phyloP scores from a whole-genome alignment of 1,140 invertebrate species.

The Neodiprion fabricii region DNA sequence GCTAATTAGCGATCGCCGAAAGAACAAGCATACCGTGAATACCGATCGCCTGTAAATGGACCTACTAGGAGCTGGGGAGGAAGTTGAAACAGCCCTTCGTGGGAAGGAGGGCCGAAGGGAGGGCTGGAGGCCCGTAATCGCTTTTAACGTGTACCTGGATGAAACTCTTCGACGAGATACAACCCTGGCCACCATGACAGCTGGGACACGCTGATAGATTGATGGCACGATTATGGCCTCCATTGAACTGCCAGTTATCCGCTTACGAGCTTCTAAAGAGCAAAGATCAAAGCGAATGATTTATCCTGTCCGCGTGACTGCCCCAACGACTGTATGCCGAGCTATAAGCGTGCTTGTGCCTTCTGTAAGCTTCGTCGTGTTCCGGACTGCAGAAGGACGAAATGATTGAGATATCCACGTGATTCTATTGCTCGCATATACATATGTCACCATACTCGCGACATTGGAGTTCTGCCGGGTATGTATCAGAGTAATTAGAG shows the following conservation, averaged over 20 bases:
- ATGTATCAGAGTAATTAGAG: not conserved
- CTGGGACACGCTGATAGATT: constrained; percentile 2
- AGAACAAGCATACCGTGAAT: no score
- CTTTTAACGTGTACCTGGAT: not conserved
- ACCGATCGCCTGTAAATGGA: not conserved
- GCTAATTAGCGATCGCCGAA: no score
- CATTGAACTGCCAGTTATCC: constrained; percentile 7
- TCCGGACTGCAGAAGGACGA: constrained; percentile 6
- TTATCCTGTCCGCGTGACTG: not conserved
- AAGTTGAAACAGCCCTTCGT: not conserved
- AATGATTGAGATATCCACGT: not conserved
- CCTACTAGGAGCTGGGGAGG: not conserved
- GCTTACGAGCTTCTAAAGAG: constrained; percentile 5
- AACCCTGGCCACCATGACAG: constrained; percentile 6
- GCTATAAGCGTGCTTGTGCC: no score
- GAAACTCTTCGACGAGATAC: constrained; percentile 1
- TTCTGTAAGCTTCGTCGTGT: not conserved
- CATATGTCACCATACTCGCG: no score
- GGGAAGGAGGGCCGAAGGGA: not conserved
- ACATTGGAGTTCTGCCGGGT: not conserved
- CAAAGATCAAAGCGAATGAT: constrained; percentile 7
- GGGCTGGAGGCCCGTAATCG: not conserved
- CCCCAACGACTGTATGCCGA: not conserved
- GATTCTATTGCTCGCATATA: no score
- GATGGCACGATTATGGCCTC: constrained; percentile 6